These are phyloP conservation scores for Venusia cambrica DNA, from an alignment of 2,888 invertebrate genomes.

Conservation along the genomic window DNA sequence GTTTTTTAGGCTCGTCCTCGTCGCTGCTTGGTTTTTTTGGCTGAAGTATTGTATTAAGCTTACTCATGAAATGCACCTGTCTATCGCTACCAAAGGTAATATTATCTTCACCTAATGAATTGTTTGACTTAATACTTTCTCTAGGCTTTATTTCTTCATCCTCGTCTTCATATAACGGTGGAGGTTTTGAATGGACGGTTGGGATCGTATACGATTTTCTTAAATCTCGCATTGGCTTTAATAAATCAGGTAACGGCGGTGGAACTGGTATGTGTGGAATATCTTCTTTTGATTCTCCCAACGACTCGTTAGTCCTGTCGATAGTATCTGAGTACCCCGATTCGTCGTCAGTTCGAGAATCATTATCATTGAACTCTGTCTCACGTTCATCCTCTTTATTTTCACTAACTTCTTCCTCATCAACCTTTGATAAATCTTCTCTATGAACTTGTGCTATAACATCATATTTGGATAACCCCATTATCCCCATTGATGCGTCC, in stretches of 20 bases:
- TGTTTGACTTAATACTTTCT: conserved; percentile 50
- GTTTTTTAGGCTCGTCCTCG: conserved; percentile 50
- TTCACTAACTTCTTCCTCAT: conserved; percentile 56
- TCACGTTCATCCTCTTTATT: conserved; percentile 50
- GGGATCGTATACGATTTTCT: conserved; percentile 47
- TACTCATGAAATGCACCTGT: conserved; percentile 66
- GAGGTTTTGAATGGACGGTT: conserved; percentile 34
- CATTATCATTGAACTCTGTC: conserved; percentile 63
- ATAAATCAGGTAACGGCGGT: conserved; percentile 65
- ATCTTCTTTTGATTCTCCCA: conserved; percentile 42
- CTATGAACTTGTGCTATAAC: conserved; percentile 81
- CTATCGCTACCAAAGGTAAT: conserved; percentile 59
- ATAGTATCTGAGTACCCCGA: conserved; percentile 73
- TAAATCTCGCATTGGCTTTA: conserved; percentile 45
- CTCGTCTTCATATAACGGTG: conserved; percentile 28
- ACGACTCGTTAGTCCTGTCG: conserved; percentile 55
- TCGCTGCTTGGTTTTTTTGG: conserved; percentile 51
- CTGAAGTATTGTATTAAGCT: conserved; percentile 64
- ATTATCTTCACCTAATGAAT: conserved; percentile 48
- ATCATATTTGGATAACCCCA: conserved; percentile 75
- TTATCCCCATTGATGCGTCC: conserved; percentile 66
- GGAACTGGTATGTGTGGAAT: conserved; percentile 59
- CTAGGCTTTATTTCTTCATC: conserved; percentile 43
- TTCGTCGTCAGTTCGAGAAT: conserved; percentile 71
- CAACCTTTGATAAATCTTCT: conserved; percentile 71